Base-by-base conservation (phyloP, 1,140 invertebrate species). In the Acromyrmex echinatior region DNA sequence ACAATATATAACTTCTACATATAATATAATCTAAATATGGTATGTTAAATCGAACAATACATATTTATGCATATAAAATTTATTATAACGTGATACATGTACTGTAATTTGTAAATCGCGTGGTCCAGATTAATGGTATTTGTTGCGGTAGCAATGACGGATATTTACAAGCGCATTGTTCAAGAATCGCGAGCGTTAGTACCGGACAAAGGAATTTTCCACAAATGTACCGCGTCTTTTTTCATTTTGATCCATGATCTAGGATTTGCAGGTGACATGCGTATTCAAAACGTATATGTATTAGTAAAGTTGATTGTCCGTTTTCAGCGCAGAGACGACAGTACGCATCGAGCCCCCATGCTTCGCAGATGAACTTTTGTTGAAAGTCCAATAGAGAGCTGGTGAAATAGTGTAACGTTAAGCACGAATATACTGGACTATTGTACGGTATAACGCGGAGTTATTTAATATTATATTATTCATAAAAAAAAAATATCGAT, bases 391-490 rank as follows among this genome's bases (percentile, higher is more conserved):
- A 76, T 39, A 62, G 56, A 60, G 31, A 60, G 31, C n/a, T 76
- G 31, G 12, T 21, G 56, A 76, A 76, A 76, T 76, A 76, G 31
- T 76, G 31, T 76, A 25, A 76, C 14, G n/a, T 12, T 76, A 21
- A 60, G n/a, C 12, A 31, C n/a, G n/a, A n/a, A 35, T 39, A 76
- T 25, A 25, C 14, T 60, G 28, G 28, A 51, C 45, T 71, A 10
- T 39, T 58, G 18, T 58, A 35, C 25, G 53, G 1, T 56, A 74
- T 18, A 25, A 39, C 58, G 56, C 21, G 12, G 31, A 76, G 21
- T 6, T 60, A 18, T 39, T 58, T 74, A 16, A 76, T 3, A 18
- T 18, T 16, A 16, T 21, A 2, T 60, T 76, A 58, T 58, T 74
- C 4, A 56, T 31, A 21, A 73, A 56, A 70, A 31, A 73, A 31